These are phyloP conservation scores for Papilio polytes DNA, from an alignment of 1,140 invertebrate species.

Conservation along the genomic window DNA sequence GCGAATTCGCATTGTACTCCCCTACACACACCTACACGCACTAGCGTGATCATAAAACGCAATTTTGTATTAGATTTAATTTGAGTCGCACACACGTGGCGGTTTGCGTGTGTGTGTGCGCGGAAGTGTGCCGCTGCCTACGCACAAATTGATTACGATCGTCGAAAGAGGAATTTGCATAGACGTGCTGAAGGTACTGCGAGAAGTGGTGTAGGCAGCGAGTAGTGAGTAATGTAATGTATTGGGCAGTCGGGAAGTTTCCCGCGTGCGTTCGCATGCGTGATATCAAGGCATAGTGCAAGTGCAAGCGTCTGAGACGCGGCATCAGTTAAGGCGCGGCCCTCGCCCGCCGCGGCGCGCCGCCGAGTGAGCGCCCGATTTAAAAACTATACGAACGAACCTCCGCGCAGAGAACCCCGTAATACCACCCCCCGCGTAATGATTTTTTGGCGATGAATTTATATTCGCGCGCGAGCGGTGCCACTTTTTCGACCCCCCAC, in stretches of 20 bases:
- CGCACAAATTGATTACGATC: conserved; percentile 83
- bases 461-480: conserved; percentile 84
- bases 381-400: conserved; percentile 82
- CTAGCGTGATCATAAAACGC: conserved; percentile 81
- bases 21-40: conserved; percentile 73
- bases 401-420: conserved; percentile 76
- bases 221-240: neutral
- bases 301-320: conserved; percentile 49
- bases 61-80: conserved; percentile 84
- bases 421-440: conserved; percentile 84
- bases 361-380: conserved; percentile 77
- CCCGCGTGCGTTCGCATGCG: conserved; percentile 62
- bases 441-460: conserved; percentile 86
- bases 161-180: conserved; percentile 76
- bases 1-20: conserved; percentile 74
- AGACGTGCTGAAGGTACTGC: conserved; percentile 49
- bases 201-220: conserved; percentile 13
- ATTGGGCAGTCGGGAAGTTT: conserved; percentile 7
- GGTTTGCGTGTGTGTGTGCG: conserved; percentile 51
- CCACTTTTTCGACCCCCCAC: conserved; percentile 80
- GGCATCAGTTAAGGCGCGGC: conserved; percentile 61
- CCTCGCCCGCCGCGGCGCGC: conserved; percentile 67
- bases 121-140: conserved; percentile 73
- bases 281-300: conserved; percentile 63
- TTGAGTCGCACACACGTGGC: conserved; percentile 65